These are phyloP conservation scores for Coleophora deauratella DNA, from an alignment of 2,888 invertebrate species.

Conservation along the genomic window DNA sequence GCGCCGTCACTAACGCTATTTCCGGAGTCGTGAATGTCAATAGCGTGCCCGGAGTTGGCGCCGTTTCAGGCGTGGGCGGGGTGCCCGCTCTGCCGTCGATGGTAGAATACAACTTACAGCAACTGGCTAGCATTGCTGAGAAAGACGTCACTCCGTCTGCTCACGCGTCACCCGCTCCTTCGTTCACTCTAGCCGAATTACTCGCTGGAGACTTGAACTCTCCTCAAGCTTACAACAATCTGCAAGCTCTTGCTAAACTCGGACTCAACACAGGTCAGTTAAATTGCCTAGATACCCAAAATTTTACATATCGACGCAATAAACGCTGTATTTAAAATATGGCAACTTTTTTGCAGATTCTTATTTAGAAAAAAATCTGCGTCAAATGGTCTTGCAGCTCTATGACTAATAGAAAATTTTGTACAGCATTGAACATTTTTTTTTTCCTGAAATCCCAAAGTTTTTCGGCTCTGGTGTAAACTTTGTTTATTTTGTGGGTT, in stretches of 20 bases:
- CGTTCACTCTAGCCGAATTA: slow-evolving; percentile 85
- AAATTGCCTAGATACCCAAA: not conserved
- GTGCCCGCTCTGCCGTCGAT: slow-evolving; percentile 76
- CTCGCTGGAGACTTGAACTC: slow-evolving; percentile 81
- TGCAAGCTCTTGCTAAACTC: slow-evolving; percentile 91
- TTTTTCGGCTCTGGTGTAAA: no score
- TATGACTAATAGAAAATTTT: no score
- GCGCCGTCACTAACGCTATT: slow-evolving; percentile 37
- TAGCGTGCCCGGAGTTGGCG: slow-evolving; percentile 41
- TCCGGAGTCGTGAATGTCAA: slow-evolving; percentile 49
- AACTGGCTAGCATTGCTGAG: slow-evolving; percentile 87
- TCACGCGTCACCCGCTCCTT: slow-evolving; percentile 74
- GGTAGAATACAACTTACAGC: slow-evolving; percentile 90
- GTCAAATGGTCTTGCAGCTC: no score
- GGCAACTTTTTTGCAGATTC: not conserved
- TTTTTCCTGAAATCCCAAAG: no score
- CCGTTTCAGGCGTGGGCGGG: slow-evolving; percentile 40
- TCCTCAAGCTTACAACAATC: slow-evolving; percentile 88
- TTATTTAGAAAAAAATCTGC: no score
- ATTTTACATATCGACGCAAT: no score
- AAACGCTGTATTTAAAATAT: not conserved
- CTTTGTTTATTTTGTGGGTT: no score
- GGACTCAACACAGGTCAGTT: slow-evolving; percentile 80
- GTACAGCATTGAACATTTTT: no score
- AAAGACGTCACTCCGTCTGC: slow-evolving; percentile 73